These are phyloP conservation scores for Anoplolepis gracilipes DNA, from an alignment of 1,140 invertebrate genomes.

Conservation along the genomic window DNA sequence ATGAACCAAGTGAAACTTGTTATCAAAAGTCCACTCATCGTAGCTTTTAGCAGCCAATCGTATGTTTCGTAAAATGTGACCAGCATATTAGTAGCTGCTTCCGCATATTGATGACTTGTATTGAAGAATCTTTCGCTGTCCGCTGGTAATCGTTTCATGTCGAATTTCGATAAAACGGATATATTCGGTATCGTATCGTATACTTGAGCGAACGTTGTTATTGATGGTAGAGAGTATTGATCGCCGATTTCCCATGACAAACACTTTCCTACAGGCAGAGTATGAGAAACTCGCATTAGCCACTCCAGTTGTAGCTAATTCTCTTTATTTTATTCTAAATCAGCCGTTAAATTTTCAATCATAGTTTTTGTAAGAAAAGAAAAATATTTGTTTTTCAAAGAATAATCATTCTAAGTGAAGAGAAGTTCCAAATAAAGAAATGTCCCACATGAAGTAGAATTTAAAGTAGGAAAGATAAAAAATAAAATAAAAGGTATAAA, in stretches of 20 bases:
- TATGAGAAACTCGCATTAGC: slow-evolving; percentile 37
- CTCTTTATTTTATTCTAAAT: too few relatives aligned
- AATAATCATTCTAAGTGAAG: background rate
- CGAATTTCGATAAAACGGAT: slow-evolving; percentile 63
- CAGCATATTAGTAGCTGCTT: slow-evolving; percentile 59
- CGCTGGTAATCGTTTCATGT: slow-evolving; percentile 54
- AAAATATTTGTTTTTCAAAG: background rate
- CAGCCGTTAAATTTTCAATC: too few relatives aligned
- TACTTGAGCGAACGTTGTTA: slow-evolving; percentile 17
- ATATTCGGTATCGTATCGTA: slow-evolving; percentile 21
- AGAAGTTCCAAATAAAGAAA: background rate
- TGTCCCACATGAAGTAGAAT: background rate
- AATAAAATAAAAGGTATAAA: background rate
- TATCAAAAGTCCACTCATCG: slow-evolving; percentile 73
- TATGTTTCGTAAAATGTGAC: slow-evolving; percentile 67
- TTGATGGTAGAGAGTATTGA: slow-evolving; percentile 36
- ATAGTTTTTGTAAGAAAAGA: background rate
- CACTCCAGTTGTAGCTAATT: background rate
- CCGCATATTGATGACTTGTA: slow-evolving; percentile 69
- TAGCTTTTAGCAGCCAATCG: slow-evolving; percentile 78
- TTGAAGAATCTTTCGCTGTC: slow-evolving; percentile 67
- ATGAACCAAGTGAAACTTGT: slow-evolving; percentile 81
- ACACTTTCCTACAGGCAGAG: slow-evolving; percentile 57
- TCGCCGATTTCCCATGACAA: slow-evolving; percentile 37
- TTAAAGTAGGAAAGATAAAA: background rate